Conservation (phyloP, 92 coral and sea anemone species). For the Paragorgia papillata region DNA sequence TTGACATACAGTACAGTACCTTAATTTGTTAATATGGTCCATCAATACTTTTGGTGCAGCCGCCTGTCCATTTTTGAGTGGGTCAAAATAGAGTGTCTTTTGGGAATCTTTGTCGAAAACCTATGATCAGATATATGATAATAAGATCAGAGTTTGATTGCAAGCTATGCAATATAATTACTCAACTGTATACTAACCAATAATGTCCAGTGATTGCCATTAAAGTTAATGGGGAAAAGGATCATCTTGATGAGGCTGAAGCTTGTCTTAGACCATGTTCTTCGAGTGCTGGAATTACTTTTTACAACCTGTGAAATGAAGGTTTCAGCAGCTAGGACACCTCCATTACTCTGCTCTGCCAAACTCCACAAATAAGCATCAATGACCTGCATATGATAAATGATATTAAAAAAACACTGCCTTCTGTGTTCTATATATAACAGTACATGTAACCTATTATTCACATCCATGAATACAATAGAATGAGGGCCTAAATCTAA, state of each 20-base stretch:
- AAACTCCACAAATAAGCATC: too few species aligned
- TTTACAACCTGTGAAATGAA: conserved; percentile 49
- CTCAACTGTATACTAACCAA: too few species aligned
- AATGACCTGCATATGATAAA: conserved; percentile 43
- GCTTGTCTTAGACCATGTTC: conserved; percentile 52
- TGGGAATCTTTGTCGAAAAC: conserved; percentile 11
- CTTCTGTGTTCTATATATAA: too few species aligned
- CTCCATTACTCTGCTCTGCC: too few species aligned
- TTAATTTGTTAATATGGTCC: too few species aligned
- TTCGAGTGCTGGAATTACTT: conserved; percentile 48
- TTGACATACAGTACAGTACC: conserved; percentile 14
- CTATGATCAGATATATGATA: too few species aligned
- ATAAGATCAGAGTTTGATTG: too few species aligned
- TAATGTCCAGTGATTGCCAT: too few species aligned
- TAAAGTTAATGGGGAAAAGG: too few species aligned
- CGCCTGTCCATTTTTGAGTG: conserved; percentile 14
- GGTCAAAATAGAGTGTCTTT: conserved; percentile 7
- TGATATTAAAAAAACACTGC: too few species aligned
- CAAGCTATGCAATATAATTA: conserved; percentile 47
- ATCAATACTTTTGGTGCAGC: conserved; percentile 13
- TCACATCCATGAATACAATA: too few species aligned
- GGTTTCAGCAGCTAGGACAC: conserved; percentile 57
- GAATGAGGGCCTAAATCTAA: conserved; percentile 1
- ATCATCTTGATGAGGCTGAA: conserved; percentile 37
- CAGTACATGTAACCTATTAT: too few species aligned